Evolutionary conservation across 1,140 invertebrate genomes (phyloP).

Genomic region (Listronotus bonariensis): DNA sequence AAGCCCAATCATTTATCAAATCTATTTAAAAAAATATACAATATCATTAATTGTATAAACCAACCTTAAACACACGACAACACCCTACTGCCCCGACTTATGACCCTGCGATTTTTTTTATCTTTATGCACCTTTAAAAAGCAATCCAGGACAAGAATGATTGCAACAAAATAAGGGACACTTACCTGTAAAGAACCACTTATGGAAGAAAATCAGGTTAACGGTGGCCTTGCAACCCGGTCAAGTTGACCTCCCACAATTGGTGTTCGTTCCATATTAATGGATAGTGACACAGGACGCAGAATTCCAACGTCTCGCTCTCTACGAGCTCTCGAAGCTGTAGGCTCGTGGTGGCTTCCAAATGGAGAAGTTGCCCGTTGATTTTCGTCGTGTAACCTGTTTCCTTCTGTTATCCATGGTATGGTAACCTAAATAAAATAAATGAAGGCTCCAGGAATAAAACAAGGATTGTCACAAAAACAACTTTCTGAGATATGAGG

Average conservation of each 20-base stretch:
- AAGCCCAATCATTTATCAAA: slow-evolving; percentile 95
- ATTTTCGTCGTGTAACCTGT: slow-evolving; percentile 87
- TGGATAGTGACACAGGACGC: slow-evolving; percentile 85
- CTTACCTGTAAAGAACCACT: slow-evolving; percentile 89
- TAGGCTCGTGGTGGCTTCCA: slow-evolving; percentile 93
- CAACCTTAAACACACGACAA: too few species aligned
- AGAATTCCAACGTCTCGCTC: slow-evolving; percentile 94
- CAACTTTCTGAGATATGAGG: too few species aligned
- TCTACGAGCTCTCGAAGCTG: slow-evolving; percentile 89
- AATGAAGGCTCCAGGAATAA: background rate
- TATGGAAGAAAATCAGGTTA: slow-evolving; percentile 91
- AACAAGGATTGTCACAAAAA: too few species aligned
- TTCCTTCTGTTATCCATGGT: slow-evolving; percentile 86
- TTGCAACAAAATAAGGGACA: too few species aligned
- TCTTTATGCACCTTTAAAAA: too few species aligned
- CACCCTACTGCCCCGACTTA: too few species aligned
- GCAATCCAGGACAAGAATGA: too few species aligned
- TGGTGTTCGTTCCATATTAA: slow-evolving; percentile 94
- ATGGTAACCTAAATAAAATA: slow-evolving; percentile 90
- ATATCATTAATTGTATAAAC: too few species aligned
- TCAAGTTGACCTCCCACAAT: slow-evolving; percentile 87
- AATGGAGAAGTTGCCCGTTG: slow-evolving; percentile 87
- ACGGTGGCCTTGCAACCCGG: slow-evolving; percentile 92
- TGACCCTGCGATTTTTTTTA: too few species aligned
- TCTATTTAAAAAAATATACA: slow-evolving; percentile 59